Evolutionary conservation across 2,113 vertebrate species (phyloP).

Genomic region (Semnornis frantzii): DNA sequence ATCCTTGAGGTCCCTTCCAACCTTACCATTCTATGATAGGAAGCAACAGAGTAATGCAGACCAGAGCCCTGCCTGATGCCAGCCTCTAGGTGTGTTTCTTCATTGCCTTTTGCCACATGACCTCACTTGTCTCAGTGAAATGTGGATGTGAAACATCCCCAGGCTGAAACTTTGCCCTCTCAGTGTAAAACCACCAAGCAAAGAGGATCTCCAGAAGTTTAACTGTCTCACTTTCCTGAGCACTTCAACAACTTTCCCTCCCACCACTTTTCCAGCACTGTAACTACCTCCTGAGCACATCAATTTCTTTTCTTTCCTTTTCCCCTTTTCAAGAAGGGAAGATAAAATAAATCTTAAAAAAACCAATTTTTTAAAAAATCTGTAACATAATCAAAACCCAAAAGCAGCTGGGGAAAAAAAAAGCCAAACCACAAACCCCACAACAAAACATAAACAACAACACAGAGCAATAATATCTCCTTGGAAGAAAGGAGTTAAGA

Average conservation of each 20-base stretch:
- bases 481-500: not conserved
- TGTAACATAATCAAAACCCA: not conserved
- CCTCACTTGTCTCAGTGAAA: not conserved
- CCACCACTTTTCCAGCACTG: not conserved
- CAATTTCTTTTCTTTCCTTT: not conserved
- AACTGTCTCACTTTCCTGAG: not conserved
- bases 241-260: not conserved
- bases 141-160: not conserved
- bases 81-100: not conserved
- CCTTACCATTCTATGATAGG: too few relatives aligned
- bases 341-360: not conserved
- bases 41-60: not conserved
- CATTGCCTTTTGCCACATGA: fast-evolving
- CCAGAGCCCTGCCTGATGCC: not conserved
- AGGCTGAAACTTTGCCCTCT: not conserved
- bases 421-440: too few relatives aligned
- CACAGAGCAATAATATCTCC: not conserved
- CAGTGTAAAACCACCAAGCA: not conserved
- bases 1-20: too few relatives aligned
- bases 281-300: not conserved
- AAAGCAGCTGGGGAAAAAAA: too few relatives aligned
- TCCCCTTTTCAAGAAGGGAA: not conserved
- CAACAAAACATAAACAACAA: not conserved
- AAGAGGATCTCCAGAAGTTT: not conserved
- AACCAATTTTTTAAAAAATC: too few relatives aligned